Base-by-base conservation (phyloP, 2,797 vertebrate genomes). In the Mormyrops attenuatus region DNA sequence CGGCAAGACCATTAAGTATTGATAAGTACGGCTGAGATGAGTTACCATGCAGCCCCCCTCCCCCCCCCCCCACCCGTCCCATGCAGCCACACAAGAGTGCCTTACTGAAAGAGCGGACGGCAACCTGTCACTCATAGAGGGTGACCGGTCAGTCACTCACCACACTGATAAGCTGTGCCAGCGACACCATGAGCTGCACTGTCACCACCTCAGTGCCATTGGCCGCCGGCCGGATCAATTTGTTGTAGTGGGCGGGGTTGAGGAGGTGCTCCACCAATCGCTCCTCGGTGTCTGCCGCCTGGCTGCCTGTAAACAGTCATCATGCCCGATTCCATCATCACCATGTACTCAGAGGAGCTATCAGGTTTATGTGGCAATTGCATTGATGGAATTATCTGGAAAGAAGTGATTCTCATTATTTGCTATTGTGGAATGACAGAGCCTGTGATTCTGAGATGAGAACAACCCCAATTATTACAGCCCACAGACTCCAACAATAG, bases 121-220 rank as follows among this genome's bases (percentile, higher is more conserved):
- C 41, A 89, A 63, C 86, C 30, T 20, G 53, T 60, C 85, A 85
- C 89, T 73, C 88, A 85, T 69, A 52, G 13, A 90, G 66, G 85
- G 63, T 80, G 57, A 90, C 38, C 55, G 88, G 69, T 60, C 89
- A 87, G 88, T 87, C 66, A 93, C 96, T 97, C 93, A 99, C 98
- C 97, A 99, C 98, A 0, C 98, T 99, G 94, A 99, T 99, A 89
- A 99, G 98, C 91, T 99, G 98, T 0, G 98, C 98, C 95, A 99
- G 88, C 0, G 98, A 99, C 87, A 99, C 98, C 97, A 98, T 99
- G 87, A 99, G 97, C 95, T 98, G 97, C 38, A 99, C 98, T 0
- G 97, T 99, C 80, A 99, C 98, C 94, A 98, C 92, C 93, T 99
- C 97, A 0, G 98, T 98, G 91, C 97, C 97, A 5, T 99, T 99